Evolutionary conservation across 2,797 vertebrate genomes (phyloP), one percentile per base, ranked within the genome.

Genomic region (Xiphophorus birchmanni): DNA sequence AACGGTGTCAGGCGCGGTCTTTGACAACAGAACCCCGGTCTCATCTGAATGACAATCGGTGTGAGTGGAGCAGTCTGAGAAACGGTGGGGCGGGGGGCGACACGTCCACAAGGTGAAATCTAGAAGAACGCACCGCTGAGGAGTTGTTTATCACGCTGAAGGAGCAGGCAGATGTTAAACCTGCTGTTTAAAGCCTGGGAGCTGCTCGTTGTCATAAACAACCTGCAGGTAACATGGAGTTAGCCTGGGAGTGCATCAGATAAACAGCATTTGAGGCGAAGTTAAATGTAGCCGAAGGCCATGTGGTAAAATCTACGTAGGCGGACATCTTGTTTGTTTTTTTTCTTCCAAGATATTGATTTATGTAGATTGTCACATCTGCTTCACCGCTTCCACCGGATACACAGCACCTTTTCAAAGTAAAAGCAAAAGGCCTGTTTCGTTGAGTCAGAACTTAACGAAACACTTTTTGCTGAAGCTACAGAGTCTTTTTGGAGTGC

Each of bases 31-130:
- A 73, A 35, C 58, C 81, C 69, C 48, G 75, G 76, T 60, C 86
- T 91, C 82, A 94, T 95, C 92, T 92, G 86, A 95, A 95, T 95
- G 84, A 94, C 89, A 95, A 94, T 93, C 52, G 74, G 86, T 93
- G 92, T 91, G 94, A 94, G 94, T 93, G 89, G 87, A 85, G 89
- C 90, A 85, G 77, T 78, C 83, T 4, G 32, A 74, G 78, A 82
- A 86, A 72, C 9, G 1, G 75, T 12, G 54, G 63, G 72, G n/a
- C 58, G 74, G 75, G 82, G 77, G 77, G 83, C 74, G 78, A 74
- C 76, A 76, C 83, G 82, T 86, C 80, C 60, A 26, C 11, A 42
- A 60, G 72, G 58, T 35, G 72, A 75, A 75, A 63, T 45, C 74
- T 58, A 77, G 71, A 82, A 84, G 78, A 78, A 81, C 65, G 75